Evolutionary conservation across 2,113 vertebrate species (phyloP).

Genomic region (Catharus bicknelli): DNA sequence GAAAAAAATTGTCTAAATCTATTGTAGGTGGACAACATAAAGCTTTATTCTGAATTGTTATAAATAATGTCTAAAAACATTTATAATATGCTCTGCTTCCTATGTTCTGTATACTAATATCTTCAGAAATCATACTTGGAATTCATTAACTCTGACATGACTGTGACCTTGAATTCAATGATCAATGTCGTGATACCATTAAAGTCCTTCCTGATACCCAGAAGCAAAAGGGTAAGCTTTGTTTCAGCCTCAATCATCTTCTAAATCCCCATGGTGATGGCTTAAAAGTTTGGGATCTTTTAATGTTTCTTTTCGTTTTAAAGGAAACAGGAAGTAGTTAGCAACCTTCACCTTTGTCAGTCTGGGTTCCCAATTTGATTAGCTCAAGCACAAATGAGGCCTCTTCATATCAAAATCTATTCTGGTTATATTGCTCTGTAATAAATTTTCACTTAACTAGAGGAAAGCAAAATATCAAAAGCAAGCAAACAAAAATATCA

Average conservation of each 20-base stretch:
- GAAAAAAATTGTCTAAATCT: neutral
- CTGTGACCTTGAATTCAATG: conserved; percentile 41
- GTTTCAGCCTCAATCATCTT: conserved; percentile 33
- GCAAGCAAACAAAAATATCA: conserved; percentile 8
- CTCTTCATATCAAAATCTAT: neutral
- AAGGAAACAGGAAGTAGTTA: conserved; percentile 56
- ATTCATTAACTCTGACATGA: conserved; percentile 8
- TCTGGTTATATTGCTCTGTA: conserved; percentile 26
- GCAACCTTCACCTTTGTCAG: conserved; percentile 9
- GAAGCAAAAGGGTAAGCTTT: conserved; percentile 50
- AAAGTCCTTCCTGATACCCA: conserved; percentile 48
- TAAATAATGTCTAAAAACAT: neutral
- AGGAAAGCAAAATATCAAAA: conserved; percentile 57
- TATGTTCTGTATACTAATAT: neutral
- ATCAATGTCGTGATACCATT: conserved; percentile 5
- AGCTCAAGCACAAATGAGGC: conserved; percentile 1
- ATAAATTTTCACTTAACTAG: conserved; percentile 19
- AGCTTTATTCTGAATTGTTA: neutral
- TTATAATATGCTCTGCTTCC: neutral
- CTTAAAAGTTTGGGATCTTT: conserved; percentile 46
- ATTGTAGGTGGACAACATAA: neutral
- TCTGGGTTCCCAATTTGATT: neutral
- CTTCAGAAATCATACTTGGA: neutral
- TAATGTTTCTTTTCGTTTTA: conserved; percentile 45
- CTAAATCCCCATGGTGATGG: neutral